phyloP scores from a whole-genome alignment of 2,797 vertebrate genomes.

The Pangasius sanitwongsei region DNA sequence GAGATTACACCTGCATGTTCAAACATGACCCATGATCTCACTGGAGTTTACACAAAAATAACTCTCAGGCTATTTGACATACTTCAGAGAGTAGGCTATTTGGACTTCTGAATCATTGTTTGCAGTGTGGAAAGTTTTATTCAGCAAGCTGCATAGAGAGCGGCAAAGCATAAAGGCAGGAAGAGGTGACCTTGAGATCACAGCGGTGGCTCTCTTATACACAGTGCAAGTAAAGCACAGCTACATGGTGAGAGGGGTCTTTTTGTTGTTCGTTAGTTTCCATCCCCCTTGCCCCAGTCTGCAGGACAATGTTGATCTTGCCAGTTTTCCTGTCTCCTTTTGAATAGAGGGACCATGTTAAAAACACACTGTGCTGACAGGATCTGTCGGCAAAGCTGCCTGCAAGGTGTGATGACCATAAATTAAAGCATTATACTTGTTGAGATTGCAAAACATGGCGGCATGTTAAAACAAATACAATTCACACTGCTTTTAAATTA shows the following conservation, averaged over 20 bases:
- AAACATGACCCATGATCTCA: slow-evolving; percentile 55
- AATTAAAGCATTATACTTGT: slow-evolving; percentile 35
- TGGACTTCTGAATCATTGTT: slow-evolving; percentile 55
- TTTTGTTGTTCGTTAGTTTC: slow-evolving; percentile 30
- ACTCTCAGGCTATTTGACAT: slow-evolving; percentile 28
- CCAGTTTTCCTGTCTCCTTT: slow-evolving; percentile 44
- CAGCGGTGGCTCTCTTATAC: slow-evolving; percentile 37
- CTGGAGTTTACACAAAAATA: slow-evolving; percentile 34
- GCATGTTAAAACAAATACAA: slow-evolving; percentile 17
- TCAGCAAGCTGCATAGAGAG: slow-evolving; percentile 42
- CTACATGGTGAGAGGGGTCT: slow-evolving; percentile 7
- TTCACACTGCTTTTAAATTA: slow-evolving; percentile 13
- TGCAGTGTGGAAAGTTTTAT: slow-evolving; percentile 48
- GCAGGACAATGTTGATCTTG: slow-evolving; percentile 31
- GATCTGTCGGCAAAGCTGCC: slow-evolving; percentile 38
- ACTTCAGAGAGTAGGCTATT: slow-evolving; percentile 31
- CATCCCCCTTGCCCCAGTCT: slow-evolving; percentile 29
- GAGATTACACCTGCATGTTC: slow-evolving; percentile 54
- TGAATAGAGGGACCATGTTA: slow-evolving; percentile 44
- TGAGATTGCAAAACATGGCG: slow-evolving; percentile 6
- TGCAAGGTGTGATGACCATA: slow-evolving; percentile 43
- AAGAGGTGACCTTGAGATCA: slow-evolving; percentile 54
- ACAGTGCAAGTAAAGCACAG: slow-evolving; percentile 36
- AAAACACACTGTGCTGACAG: slow-evolving; percentile 44
- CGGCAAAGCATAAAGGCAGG: slow-evolving; percentile 56